Percentiles rank a stretch among this genome's conserved stretches.
phyloP scores from a whole-genome alignment of 2,888 invertebrate species.

The Neoitamus cyanurus region DNA sequence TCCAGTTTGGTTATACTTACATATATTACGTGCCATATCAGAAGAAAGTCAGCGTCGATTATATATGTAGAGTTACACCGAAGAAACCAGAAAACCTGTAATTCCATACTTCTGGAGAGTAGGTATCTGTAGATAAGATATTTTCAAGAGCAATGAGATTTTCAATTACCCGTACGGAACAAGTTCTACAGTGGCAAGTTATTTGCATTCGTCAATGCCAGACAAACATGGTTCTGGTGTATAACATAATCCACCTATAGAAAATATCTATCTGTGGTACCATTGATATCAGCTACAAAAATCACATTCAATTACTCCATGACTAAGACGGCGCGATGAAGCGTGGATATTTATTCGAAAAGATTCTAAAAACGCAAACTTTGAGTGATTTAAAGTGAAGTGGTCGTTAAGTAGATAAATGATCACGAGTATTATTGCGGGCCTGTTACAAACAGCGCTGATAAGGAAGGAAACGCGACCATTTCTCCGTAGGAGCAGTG shows the following conservation, averaged over 20 bases:
- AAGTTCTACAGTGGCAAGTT: not conserved
- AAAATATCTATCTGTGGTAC: not conserved
- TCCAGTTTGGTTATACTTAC: not conserved
- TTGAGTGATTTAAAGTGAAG: not conserved
- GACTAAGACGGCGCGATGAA: not conserved
- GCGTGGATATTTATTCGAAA: not conserved
- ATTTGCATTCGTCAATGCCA: not conserved
- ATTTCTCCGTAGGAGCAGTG: not conserved
- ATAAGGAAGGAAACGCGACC: not conserved
- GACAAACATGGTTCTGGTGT: not conserved
- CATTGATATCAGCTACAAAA: not conserved
- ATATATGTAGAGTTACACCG: not conserved
- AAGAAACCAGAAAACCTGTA: not conserved
- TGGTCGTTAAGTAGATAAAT: not conserved
- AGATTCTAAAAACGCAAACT: not conserved
- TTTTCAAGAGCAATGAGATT: not conserved
- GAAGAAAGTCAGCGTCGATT: not conserved
- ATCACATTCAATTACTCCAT: not conserved
- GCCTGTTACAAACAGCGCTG: not conserved
- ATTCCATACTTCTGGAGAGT: not conserved
- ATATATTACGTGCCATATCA: not conserved
- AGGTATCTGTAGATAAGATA: not conserved
- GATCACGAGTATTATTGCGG: not conserved
- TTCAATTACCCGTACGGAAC: not conserved
- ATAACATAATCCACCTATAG: not conserved